Evolutionary conservation across 2,113 vertebrate genomes (phyloP).

Genomic region (Steatornis caripensis): DNA sequence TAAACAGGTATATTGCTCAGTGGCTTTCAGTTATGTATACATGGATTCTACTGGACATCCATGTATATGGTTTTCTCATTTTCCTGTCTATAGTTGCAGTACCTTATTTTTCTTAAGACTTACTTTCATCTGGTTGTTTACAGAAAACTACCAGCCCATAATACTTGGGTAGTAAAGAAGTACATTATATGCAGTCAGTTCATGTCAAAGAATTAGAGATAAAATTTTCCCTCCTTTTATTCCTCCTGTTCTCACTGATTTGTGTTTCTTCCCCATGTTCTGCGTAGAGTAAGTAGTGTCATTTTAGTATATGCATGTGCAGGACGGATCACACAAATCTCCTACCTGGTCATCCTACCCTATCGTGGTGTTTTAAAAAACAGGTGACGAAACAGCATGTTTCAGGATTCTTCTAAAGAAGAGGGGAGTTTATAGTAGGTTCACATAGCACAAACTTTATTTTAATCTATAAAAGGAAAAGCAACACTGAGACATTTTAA

Average conservation of each 20-base stretch:
- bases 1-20: background rate
- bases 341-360: too few relatives aligned
- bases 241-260: background rate
- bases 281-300: rapidly evolving
- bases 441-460: background rate
- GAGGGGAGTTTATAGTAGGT: background rate
- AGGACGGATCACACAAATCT: background rate
- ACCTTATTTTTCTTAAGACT: background rate
- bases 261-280: background rate
- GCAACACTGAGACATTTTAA: background rate
- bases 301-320: background rate
- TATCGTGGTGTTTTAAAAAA: background rate
- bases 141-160: background rate
- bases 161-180: background rate
- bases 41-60: background rate
- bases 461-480: background rate
- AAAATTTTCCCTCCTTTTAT: background rate
- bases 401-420: background rate
- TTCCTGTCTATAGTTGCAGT: background rate
- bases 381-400: background rate
- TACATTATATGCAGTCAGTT: background rate
- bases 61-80: background rate
- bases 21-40: background rate
- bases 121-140: background rate
- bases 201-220: background rate